These are phyloP conservation scores for Heliconius ethilla DNA, from an alignment of 2,888 invertebrate species.

Conservation along the genomic window DNA sequence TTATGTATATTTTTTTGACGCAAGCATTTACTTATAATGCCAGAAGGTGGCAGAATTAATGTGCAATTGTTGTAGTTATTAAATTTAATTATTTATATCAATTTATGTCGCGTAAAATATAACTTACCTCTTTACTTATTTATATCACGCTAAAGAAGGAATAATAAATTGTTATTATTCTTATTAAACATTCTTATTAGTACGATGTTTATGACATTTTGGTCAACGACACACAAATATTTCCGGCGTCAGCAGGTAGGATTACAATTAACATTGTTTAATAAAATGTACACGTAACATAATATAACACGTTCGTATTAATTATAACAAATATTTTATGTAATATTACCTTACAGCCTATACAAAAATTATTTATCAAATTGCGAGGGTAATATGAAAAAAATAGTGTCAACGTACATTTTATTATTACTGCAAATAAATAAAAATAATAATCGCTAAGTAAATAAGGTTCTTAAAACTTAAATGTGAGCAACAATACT, in stretches of 20 bases:
- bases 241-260: constrained; percentile 24
- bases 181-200: not conserved
- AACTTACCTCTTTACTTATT: too few species aligned
- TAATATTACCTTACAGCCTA: constrained; percentile 14
- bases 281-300: constrained; percentile 28
- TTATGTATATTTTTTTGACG: too few species aligned
- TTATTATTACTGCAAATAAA: not conserved
- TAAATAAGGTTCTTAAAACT: not conserved
- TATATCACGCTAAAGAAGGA: too few species aligned
- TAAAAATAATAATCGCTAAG: not conserved
- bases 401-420: not conserved
- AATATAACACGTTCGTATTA: constrained; percentile 13
- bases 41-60: not conserved
- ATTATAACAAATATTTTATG: not conserved
- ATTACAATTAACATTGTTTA: constrained; percentile 30
- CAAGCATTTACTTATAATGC: not conserved
- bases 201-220: not conserved
- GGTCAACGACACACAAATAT: constrained; percentile 24
- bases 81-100: too few species aligned
- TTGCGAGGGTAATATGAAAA: constrained; percentile 4
- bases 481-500: not conserved
- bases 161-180: too few species aligned
- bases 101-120: too few species aligned
- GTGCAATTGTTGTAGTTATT: not conserved
- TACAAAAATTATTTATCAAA: not conserved